Conservation (phyloP, 2,888 invertebrate species). For the Seladonia tumulorum region DNA sequence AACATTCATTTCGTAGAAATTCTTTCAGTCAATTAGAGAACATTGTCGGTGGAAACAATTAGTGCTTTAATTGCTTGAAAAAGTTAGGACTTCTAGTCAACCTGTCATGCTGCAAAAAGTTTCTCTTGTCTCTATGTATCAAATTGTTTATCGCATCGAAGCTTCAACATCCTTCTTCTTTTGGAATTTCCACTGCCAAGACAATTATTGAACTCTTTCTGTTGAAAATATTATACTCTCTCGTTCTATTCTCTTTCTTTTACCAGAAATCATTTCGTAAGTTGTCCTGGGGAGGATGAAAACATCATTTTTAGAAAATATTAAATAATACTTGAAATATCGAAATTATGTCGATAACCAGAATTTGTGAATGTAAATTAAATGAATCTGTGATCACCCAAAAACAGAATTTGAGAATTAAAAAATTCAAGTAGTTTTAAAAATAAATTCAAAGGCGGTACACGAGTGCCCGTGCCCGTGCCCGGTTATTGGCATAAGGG, state of each 20-base stretch:
- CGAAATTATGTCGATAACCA: no score
- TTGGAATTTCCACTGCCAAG: background rate
- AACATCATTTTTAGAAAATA: no score
- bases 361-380: no score
- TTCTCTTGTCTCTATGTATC: background rate
- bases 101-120: background rate
- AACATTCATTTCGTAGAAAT: background rate
- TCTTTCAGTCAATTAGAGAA: conserved; percentile 3
- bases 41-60: background rate
- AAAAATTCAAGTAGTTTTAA: background rate
- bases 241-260: no score
- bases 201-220: background rate
- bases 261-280: no score
- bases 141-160: background rate
- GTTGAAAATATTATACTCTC: no score
- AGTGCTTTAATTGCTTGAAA: conserved; percentile 6
- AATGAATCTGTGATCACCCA: background rate
- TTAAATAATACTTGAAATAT: no score
- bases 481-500: no score
- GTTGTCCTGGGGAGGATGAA: no score
- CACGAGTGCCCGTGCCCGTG: no score
- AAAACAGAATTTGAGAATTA: background rate
- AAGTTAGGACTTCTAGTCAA: background rate
- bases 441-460: background rate
- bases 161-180: background rate